phyloP scores from a whole-genome alignment of 1,140 invertebrate genomes.

The Caenorhabditis remanei region DNA sequence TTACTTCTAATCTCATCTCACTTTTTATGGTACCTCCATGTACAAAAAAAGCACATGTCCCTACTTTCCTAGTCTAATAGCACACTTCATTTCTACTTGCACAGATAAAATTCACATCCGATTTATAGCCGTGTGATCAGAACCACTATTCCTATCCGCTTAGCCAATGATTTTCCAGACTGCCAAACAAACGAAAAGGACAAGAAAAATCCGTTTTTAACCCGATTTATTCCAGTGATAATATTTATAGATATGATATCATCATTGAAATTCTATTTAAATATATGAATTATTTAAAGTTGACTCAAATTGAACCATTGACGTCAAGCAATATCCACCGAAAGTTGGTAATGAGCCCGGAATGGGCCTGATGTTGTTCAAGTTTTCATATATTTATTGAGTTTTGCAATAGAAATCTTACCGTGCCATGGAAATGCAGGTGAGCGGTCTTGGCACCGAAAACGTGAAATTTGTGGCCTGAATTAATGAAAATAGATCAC shows the following conservation, averaged over 20 bases:
- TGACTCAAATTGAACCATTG: not conserved
- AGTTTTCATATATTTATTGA: too few relatives aligned
- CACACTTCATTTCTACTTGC: too few relatives aligned
- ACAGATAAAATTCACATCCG: not conserved
- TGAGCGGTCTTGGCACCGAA: slow-evolving; percentile 53
- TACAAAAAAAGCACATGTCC: too few relatives aligned
- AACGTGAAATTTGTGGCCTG: slow-evolving; percentile 57
- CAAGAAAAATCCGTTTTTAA: not conserved
- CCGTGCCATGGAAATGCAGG: slow-evolving; percentile 53
- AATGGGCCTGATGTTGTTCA: too few relatives aligned
- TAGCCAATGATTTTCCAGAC: not conserved
- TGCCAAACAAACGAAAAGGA: not conserved
- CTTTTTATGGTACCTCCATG: too few relatives aligned
- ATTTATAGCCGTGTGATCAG: too few relatives aligned
- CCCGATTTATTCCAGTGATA: too few relatives aligned
- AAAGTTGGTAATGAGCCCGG: not conserved
- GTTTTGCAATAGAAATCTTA: not conserved
- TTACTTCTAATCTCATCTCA: too few relatives aligned
- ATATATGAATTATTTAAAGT: too few relatives aligned
- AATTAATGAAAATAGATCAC: not conserved
- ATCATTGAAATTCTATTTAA: not conserved
- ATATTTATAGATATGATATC: not conserved
- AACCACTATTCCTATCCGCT: too few relatives aligned
- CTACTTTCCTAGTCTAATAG: too few relatives aligned
- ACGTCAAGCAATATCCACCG: not conserved